These are phyloP conservation scores for Tipula vernalis DNA, from an alignment of 2,888 invertebrate species.

Conservation along the genomic window DNA sequence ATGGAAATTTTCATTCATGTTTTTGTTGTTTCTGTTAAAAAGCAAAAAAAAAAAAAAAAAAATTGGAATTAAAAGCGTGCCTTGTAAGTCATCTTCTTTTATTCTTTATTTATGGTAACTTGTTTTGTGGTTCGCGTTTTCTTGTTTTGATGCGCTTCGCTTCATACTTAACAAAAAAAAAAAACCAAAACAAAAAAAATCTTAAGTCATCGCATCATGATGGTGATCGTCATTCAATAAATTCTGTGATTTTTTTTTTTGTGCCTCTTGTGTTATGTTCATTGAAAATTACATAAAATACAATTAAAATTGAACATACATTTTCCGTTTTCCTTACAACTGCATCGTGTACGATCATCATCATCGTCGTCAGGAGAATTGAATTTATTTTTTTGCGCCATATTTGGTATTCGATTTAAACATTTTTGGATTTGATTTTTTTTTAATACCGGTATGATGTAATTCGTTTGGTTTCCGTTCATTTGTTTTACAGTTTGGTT, in stretches of 20 bases:
- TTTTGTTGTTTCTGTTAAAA: background rate
- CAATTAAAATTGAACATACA: background rate
- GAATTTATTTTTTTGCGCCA: background rate
- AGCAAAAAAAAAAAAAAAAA: background rate
- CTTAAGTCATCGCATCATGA: background rate
- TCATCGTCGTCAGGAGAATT: background rate
- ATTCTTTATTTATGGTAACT: background rate
- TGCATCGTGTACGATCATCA: background rate
- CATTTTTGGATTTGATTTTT: background rate
- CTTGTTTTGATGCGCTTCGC: background rate
- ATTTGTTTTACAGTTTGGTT: no score
- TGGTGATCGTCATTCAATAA: background rate
- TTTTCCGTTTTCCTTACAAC: background rate
- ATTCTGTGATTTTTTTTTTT: background rate
- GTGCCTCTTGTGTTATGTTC: background rate
- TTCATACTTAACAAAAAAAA: background rate
- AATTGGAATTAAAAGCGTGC: background rate
- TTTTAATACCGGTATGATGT: no score
- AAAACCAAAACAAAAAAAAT: no score
- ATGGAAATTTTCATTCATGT: constrained; percentile 4
- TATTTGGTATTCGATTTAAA: background rate
- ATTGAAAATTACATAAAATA: background rate
- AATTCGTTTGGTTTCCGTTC: no score
- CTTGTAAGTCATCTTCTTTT: background rate
- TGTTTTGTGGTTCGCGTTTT: background rate